phyloP scores from a whole-genome alignment of 2,888 invertebrate species.

The Cristatella mucedo region DNA sequence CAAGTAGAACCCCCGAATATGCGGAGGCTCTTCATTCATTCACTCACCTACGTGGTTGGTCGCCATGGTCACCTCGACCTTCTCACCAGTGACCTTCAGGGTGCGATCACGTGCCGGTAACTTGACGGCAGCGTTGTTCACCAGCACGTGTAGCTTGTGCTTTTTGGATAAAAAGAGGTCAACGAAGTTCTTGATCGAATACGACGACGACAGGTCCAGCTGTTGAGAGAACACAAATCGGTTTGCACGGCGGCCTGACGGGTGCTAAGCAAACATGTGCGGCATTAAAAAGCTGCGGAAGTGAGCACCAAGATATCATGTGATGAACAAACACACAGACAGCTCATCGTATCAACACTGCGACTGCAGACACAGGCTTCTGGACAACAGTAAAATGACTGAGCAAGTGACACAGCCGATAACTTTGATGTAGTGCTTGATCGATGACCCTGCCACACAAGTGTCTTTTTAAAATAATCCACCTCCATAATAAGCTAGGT shows the following conservation, averaged over 20 bases:
- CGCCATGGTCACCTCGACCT: constrained; percentile 17
- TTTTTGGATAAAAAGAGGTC: constrained; percentile 15
- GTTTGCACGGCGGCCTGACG: neutral
- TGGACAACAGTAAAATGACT: no score
- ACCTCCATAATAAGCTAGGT: no score
- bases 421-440: no score
- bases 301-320: no score
- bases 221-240: constrained; percentile 9
- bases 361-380: no score
- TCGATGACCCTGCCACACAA: no score
- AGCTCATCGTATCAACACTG: no score
- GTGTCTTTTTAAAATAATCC: no score
- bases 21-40: no score
- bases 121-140: constrained; percentile 16
- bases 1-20: no score
- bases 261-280: neutral
- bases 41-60: constrained; percentile 16
- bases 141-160: constrained; percentile 14
- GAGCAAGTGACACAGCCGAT: no score
- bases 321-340: no score
- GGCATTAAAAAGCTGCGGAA: neutral
- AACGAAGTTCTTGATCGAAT: constrained; percentile 15
- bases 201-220: constrained; percentile 15
- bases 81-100: constrained; percentile 13
- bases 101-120: constrained; percentile 14